These are phyloP conservation scores for Chouioia cunea DNA, from an alignment of 2,888 invertebrate genomes.

Conservation along the genomic window DNA sequence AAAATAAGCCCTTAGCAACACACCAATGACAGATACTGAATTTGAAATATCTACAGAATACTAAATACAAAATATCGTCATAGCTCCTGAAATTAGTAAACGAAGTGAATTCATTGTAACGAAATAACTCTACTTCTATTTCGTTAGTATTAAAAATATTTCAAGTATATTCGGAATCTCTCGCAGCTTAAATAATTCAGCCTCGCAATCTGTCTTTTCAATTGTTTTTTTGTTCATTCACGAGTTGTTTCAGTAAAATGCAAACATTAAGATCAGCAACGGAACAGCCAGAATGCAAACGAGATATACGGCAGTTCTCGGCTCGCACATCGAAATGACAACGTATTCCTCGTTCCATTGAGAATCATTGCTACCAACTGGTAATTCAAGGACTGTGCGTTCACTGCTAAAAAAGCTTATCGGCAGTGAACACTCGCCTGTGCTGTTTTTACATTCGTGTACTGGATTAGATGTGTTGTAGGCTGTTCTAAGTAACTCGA, in stretches of 20 bases:
- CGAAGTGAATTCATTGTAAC: too few relatives aligned
- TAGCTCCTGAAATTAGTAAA: too few relatives aligned
- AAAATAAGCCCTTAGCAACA: too few relatives aligned
- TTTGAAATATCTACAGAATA: too few relatives aligned
- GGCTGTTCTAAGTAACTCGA: slow-evolving; percentile 78
- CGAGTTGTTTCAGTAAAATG: slow-evolving; percentile 72
- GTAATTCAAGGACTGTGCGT: slow-evolving; percentile 79
- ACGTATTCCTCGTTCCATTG: slow-evolving; percentile 82
- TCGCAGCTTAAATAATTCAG: too few relatives aligned
- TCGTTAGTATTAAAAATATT: too few relatives aligned
- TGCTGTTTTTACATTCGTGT: slow-evolving; percentile 75
- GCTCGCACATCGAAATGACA: slow-evolving; percentile 81
- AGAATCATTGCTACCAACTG: slow-evolving; percentile 75
- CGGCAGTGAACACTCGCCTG: slow-evolving; percentile 74
- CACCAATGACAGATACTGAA: too few relatives aligned
- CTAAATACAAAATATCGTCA: too few relatives aligned
- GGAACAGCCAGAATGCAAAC: slow-evolving; percentile 80
- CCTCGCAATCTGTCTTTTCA: too few relatives aligned
- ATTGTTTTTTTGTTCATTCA: neutral
- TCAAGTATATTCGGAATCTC: too few relatives aligned
- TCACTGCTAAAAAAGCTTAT: slow-evolving; percentile 79
- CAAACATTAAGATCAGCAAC: slow-evolving; percentile 78
- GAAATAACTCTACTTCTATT: too few relatives aligned
- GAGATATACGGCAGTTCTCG: slow-evolving; percentile 78
- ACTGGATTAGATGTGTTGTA: slow-evolving; percentile 77